These are phyloP conservation scores for Temnothorax longispinosus DNA, from an alignment of 1,140 invertebrate species.

Conservation along the genomic window DNA sequence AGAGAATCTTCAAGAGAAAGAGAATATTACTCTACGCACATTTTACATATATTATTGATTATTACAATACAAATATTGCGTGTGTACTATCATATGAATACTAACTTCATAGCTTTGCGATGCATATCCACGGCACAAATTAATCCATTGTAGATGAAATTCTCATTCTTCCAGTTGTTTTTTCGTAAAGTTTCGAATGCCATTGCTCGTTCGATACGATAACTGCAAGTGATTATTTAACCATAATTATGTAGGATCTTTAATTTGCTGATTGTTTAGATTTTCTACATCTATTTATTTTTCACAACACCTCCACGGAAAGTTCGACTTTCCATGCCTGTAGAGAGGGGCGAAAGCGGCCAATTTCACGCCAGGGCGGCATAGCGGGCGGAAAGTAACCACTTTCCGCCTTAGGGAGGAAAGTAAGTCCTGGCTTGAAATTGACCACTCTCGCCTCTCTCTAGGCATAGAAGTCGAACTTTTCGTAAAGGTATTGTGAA, in stretches of 20 bases:
- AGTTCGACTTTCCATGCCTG: no score
- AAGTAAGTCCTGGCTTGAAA: no score
- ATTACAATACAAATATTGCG: neutral
- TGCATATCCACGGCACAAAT: conserved; percentile 16
- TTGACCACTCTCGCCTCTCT: no score
- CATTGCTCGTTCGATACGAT: conserved; percentile 5
- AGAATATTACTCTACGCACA: neutral
- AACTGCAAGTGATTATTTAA: neutral
- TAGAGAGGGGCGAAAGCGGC: no score
- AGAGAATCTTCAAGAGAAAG: neutral
- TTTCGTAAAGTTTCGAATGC: neutral
- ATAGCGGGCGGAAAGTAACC: no score
- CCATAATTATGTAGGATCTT: neutral
- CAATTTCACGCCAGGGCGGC: no score
- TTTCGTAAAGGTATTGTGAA: no score
- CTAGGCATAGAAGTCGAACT: no score
- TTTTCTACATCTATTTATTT: neutral
- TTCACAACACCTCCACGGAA: no score
- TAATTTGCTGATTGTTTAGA: neutral
- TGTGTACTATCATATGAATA: neutral
- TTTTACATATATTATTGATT: neutral
- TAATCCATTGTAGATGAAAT: neutral
- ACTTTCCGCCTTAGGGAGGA: no score
- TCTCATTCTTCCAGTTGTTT: neutral
- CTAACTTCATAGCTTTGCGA: conserved; percentile 11